A percentile compares a stretch with the other conserved stretches of the same genome.
These are phyloP conservation scores for Chiloscyllium plagiosum DNA, from an alignment of 2,113 vertebrate genomes.

Conservation along the genomic window DNA sequence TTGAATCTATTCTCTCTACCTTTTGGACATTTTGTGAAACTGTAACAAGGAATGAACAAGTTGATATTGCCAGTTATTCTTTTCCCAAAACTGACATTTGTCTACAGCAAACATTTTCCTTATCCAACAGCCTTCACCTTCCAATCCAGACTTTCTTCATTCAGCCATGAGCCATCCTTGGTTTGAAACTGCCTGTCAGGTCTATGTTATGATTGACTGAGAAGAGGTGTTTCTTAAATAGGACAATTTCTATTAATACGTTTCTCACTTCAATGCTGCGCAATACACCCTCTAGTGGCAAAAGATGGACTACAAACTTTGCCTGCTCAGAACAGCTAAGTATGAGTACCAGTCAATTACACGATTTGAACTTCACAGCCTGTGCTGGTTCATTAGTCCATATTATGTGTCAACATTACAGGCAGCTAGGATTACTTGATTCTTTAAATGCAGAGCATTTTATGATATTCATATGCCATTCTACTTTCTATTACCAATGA, in stretches of 20 bases:
- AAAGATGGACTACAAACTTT: not conserved
- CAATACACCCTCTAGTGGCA: constrained; percentile 23
- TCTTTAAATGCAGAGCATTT: not conserved
- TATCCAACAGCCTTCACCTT: not conserved
- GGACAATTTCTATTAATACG: not conserved
- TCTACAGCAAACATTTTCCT: not conserved
- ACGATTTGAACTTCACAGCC: not conserved
- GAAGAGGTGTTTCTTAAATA: not conserved
- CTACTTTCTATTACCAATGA: not conserved
- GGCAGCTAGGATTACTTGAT: not conserved
- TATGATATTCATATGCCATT: not conserved
- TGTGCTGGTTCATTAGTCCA: not conserved
- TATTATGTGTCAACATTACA: not conserved
- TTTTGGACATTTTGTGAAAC: not conserved
- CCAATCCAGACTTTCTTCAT: not conserved
- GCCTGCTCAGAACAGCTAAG: not conserved
- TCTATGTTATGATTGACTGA: not conserved
- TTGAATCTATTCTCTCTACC: not conserved
- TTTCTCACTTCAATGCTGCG: not conserved
- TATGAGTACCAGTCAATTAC: not conserved
- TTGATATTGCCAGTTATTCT: not conserved
- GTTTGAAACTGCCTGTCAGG: not conserved
- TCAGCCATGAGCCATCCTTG: not conserved
- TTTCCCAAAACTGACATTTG: not conserved
- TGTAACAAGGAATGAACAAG: not conserved